Conservation (phyloP, 37 sponge, comb jelly and placozoan genomes). For the Spongia lamella region DNA sequence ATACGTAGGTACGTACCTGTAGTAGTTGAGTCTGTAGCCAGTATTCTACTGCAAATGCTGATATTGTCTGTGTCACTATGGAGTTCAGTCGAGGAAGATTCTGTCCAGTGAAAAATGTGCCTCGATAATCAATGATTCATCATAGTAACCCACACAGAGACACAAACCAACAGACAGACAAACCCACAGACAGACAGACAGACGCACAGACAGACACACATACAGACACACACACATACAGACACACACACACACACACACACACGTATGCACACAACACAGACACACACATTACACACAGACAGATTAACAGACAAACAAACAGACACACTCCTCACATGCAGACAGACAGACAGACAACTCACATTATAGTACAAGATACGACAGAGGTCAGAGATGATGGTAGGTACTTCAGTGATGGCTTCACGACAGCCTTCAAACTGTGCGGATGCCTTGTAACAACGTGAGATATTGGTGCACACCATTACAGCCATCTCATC, state of each 20-base stretch:
- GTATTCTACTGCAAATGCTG: slow-evolving; percentile 79
- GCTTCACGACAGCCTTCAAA: slow-evolving; percentile 94
- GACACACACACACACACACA: background rate
- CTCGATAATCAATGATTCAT: background rate
- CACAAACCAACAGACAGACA: too few relatives aligned
- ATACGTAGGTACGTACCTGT: slow-evolving; percentile 45
- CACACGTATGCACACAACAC: slow-evolving; percentile 13
- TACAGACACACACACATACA: too few relatives aligned
- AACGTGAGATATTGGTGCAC: slow-evolving; percentile 83
- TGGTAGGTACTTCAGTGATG: slow-evolving; percentile 71
- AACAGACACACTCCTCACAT: slow-evolving; percentile 5
- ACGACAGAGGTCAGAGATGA: slow-evolving; percentile 87
- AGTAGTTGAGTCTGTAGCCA: slow-evolving; percentile 91
- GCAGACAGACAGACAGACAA: background rate
- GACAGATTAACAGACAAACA: background rate
- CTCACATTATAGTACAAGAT: slow-evolving; percentile 86
- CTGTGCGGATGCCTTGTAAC: slow-evolving; percentile 92
- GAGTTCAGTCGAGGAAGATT: slow-evolving; percentile 76
- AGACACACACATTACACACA: background rate
- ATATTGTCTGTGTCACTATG: slow-evolving; percentile 69
- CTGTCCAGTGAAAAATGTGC: slow-evolving; percentile 19
- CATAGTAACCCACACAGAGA: background rate
- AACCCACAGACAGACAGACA: too few relatives aligned
- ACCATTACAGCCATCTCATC: slow-evolving; percentile 84
- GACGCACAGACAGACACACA: too few relatives aligned